phyloP scores from a whole-genome alignment of 2,113 vertebrate genomes.

The Hippoglossus stenolepis region DNA sequence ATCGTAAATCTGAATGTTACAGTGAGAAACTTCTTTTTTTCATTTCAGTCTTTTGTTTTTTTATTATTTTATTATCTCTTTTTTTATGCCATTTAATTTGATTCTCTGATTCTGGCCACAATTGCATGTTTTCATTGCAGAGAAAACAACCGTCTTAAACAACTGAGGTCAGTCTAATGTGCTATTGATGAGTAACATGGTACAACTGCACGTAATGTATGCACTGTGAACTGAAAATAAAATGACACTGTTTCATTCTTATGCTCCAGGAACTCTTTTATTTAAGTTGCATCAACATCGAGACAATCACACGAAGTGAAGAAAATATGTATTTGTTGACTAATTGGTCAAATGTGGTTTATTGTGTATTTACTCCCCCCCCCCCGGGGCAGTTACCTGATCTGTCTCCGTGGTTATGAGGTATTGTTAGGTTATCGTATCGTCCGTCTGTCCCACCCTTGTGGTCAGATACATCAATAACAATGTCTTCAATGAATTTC shows the following conservation, averaged over 20 bases:
- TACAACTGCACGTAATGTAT: slow-evolving; percentile 78
- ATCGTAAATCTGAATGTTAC: slow-evolving; percentile 26
- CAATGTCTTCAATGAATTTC: too few species aligned
- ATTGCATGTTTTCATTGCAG: slow-evolving; percentile 76
- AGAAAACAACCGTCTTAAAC: slow-evolving; percentile 54
- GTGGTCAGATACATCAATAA: too few species aligned
- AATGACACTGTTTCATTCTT: slow-evolving; percentile 70
- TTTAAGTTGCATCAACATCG: background rate
- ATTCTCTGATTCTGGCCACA: slow-evolving; percentile 53
- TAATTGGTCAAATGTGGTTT: background rate
- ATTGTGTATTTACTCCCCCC: too few species aligned
- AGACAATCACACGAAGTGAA: too few species aligned
- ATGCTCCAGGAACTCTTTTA: slow-evolving; percentile 3
- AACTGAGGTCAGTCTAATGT: slow-evolving; percentile 71
- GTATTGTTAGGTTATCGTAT: too few species aligned
- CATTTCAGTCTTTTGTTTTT: slow-evolving; percentile 15
- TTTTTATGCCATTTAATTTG: slow-evolving; percentile 34
- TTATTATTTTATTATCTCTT: slow-evolving; percentile 35
- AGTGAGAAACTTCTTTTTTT: slow-evolving; percentile 7
- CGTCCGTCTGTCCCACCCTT: too few species aligned
- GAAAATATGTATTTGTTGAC: background rate
- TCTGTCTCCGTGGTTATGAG: too few species aligned
- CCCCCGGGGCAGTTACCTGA: too few species aligned
- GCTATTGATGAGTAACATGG: slow-evolving; percentile 71
- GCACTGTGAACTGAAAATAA: slow-evolving; percentile 84